Base-by-base conservation (phyloP, 2,888 invertebrate species). In the Drosophila koepferae region DNA sequence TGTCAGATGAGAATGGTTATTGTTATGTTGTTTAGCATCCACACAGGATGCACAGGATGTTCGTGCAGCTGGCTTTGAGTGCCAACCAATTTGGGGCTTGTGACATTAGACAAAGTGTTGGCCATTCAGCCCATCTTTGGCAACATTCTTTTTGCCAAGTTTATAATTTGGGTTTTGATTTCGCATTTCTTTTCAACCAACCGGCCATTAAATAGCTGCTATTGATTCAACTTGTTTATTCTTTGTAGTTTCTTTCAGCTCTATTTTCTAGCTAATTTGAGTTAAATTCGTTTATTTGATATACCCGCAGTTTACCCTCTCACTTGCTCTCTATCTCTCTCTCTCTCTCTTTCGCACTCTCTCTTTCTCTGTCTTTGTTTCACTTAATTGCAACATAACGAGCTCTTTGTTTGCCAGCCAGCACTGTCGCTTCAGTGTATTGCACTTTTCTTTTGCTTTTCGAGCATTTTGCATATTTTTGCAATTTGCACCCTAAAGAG, bases 11-110 rank as follows among this genome's bases (percentile, higher is more conserved):
- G 69, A 79, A 78, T 74, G 74, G 82, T 81, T 80, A 80, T 80
- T 81, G 80, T 81, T 78, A 78, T 80, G 82, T 74, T 81, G 71
- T 58, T 71, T 55, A 80, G 71, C 67, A 68, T 74, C 65, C 79
- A 72, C 89, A 78, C 89, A 81, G 70, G 81, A 77, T 77, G 70
- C 86, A 81, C 82, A 78, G 89, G 76, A 81, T 89, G 86, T 85
- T 74, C 74, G 83, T 74, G 72, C 89, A 85, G 89, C 90, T 89
- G 83, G 59, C 80, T 69, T 69, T 77, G 77, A 81, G 81, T 81
- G 72, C 66, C 81, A 77, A 68, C 81, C 77, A 78, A 66, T 65
- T 63, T 70, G 80, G 77, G 71, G 63, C 72, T 51, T 51, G 72
- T 75, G 82, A 84, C 87, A 86, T 73, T 68, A 79, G 63, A 64